Base-by-base conservation (phyloP, 2,888 invertebrate genomes). In the Eumerus sabulonum region DNA sequence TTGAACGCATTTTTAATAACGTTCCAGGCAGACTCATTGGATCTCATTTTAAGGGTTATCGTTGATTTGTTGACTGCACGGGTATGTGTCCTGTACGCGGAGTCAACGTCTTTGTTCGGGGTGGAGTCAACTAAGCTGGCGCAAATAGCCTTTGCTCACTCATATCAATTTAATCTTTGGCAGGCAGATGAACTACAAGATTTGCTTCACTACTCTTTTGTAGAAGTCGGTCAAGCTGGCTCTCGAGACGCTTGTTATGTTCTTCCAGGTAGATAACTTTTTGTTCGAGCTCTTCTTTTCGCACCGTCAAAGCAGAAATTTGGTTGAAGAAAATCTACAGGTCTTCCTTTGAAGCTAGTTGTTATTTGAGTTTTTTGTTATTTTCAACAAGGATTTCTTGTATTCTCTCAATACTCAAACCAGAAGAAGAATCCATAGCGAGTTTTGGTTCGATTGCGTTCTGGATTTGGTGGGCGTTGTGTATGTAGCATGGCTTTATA, bases 141-240 rank as follows among this genome's bases (percentile, higher is more conserved):
- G 64, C 64, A 66, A 17, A 50, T 56, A 47, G 66, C 12, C 48
- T 56, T 66, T 3, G 56, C 48, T 48, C 56, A 9, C 47, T 14
- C 38, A 64, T 64, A 18, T 47, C 53, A n/a, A 12, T 47, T 36
- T 64, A 38, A 9, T n/a, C 18, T n/a, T 64, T 54, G n/a, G 18
- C 11, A 54, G 54, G 47, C 19, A 54, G 36, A 47, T 64, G 38
- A 9, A 64, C 19, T 36, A 54, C 38, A 18, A 64, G 64, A 14
- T 54, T 64, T 18, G 44, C 14, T 27, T 57, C 57, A 13, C 27
- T 44, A 16, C 11, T 57, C 19, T 42, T 62, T 16, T 42, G 38
- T 12, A 64, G 19, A 38, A 64, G 18, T 38, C 14, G 9, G 17
- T 64, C 36, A 1, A 54, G 47, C 54, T 64, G 64, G 17, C 36